Percentiles rank a stretch among this genome's conserved stretches.
Conservation (phyloP, 2,888 invertebrate species). For the Erpobdella octoculata region DNA sequence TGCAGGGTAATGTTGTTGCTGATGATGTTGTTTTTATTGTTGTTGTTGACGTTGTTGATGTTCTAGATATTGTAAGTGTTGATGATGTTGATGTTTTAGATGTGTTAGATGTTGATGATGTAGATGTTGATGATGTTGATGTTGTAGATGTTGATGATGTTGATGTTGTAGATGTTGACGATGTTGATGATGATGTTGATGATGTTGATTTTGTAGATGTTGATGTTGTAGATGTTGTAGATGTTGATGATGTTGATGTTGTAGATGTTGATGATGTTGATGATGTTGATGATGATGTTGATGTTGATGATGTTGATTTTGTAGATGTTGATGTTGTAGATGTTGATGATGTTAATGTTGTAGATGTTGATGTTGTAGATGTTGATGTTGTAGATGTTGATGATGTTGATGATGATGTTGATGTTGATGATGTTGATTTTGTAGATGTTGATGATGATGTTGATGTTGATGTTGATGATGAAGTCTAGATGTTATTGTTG, state of each 20-base stretch:
- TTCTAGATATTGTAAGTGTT: too few species aligned
- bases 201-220: not conserved
- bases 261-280: conserved; percentile 11
- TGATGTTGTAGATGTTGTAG: not conserved
- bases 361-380: not conserved
- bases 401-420: conserved; percentile 3
- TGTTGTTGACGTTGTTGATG: too few species aligned
- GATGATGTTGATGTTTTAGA: too few species aligned
- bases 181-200: too few species aligned
- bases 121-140: too few species aligned
- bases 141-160: too few species aligned
- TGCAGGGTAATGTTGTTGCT: too few species aligned
- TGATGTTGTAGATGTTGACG: too few species aligned
- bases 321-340: not conserved
- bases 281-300: conserved; percentile 14
- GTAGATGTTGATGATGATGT: conserved; percentile 9
- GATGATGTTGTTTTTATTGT: too few species aligned
- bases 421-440: too few species aligned
- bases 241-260: conserved; percentile 13
- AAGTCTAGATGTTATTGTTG: not conserved
- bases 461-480: conserved; percentile 11
- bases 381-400: not conserved
- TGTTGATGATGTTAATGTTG: conserved; percentile 6
- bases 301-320: not conserved
- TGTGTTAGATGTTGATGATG: too few species aligned